Conservation (phyloP, 2,113 vertebrate species). For the Dasyprocta punctata region DNA sequence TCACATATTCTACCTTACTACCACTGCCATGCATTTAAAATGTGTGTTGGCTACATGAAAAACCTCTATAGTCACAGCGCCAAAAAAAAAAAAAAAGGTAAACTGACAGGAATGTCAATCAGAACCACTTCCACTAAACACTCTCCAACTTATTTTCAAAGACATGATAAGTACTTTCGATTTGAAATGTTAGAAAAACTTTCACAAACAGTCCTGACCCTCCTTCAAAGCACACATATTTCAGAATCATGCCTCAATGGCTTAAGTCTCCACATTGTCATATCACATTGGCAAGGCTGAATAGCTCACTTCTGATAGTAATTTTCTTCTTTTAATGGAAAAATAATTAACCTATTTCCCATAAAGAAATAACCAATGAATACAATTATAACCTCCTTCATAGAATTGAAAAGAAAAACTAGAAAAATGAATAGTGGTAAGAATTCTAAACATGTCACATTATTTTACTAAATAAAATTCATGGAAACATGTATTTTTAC, state of each 20-base stretch:
- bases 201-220: neutral
- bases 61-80: neutral
- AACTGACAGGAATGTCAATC: neutral
- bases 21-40: neutral
- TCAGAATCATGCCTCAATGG: neutral
- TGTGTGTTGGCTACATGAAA: neutral
- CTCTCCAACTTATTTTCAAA: neutral
- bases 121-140: neutral
- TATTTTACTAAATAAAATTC: neutral
- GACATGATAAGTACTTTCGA: neutral
- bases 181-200: neutral
- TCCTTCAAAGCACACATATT: neutral
- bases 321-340: slow-evolving; percentile 28
- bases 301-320: slow-evolving; percentile 16
- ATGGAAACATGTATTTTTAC: neutral
- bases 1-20: neutral
- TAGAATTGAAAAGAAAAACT: slow-evolving; percentile 1
- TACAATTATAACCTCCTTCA: slow-evolving; percentile 14
- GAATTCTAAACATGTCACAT: neutral
- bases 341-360: slow-evolving; percentile 48
- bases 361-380: slow-evolving; percentile 64
- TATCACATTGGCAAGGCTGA: neutral
- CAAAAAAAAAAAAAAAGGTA: neutral
- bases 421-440: neutral
- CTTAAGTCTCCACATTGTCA: neutral